These are phyloP conservation scores for Microchirus variegatus DNA, from an alignment of 2,797 vertebrate species.

Conservation along the genomic window DNA sequence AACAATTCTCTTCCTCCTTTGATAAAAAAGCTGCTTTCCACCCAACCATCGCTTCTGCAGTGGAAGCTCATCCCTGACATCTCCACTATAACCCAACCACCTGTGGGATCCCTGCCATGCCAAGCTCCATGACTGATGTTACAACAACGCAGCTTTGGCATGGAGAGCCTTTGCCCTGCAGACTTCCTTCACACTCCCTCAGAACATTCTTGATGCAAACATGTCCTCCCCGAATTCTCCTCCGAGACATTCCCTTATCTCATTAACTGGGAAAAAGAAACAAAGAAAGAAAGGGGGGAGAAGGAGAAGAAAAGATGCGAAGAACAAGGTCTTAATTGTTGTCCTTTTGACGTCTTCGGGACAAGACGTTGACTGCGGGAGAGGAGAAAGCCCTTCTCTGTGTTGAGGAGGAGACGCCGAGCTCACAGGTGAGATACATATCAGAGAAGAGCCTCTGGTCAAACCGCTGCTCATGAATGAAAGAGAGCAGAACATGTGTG, in stretches of 20 bases:
- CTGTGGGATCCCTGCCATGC: slow-evolving; percentile 40
- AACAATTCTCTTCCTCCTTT: neutral
- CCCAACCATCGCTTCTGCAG: no score
- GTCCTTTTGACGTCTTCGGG: slow-evolving; percentile 9
- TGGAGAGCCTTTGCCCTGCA: slow-evolving; percentile 30
- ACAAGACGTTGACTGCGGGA: slow-evolving; percentile 8
- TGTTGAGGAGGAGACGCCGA: neutral
- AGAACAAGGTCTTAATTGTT: slow-evolving; percentile 52
- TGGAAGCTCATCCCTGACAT: slow-evolving; percentile 38
- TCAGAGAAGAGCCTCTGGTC: slow-evolving; percentile 5
- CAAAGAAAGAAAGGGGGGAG: neutral
- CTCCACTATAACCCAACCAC: slow-evolving; percentile 54
- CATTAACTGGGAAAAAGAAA: slow-evolving; percentile 50
- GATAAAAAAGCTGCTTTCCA: no score
- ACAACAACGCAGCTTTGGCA: slow-evolving; percentile 56
- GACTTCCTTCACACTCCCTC: slow-evolving; percentile 62
- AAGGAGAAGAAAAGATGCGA: neutral
- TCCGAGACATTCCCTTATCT: slow-evolving; percentile 60
- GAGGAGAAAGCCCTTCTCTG: slow-evolving; percentile 4
- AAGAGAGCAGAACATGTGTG: no score
- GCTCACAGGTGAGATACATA: slow-evolving; percentile 1
- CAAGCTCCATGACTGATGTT: slow-evolving; percentile 38
- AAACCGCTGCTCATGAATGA: neutral
- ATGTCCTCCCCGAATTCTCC: slow-evolving; percentile 65
- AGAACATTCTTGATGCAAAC: slow-evolving; percentile 62